These are phyloP conservation scores for Episyrphus balteatus DNA, from an alignment of 1,140 invertebrate species.

Conservation along the genomic window DNA sequence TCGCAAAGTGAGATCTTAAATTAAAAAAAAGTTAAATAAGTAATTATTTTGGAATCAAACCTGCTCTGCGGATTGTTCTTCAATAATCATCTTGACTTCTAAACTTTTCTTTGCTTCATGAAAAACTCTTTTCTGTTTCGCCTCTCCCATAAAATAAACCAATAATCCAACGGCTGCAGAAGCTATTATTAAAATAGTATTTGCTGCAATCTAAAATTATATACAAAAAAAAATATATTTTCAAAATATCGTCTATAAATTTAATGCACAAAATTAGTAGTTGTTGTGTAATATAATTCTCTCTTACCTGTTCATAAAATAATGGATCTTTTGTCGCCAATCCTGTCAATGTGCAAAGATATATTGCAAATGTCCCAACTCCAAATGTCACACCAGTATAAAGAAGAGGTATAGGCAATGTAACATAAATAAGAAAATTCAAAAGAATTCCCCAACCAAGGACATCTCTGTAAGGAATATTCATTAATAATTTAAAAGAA, in stretches of 20 bases:
- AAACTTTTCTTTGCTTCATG: conserved; percentile 83
- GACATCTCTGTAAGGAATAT: conserved; percentile 18
- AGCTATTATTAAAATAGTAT: conserved; percentile 56
- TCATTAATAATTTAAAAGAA: conserved; percentile 1
- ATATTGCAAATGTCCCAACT: conserved; percentile 45
- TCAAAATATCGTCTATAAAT: not conserved
- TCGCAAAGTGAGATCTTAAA: too few species aligned
- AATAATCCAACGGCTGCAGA: conserved; percentile 62
- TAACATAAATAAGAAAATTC: conserved; percentile 75
- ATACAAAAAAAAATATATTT: conserved; percentile 4
- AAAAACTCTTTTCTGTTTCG: conserved; percentile 77
- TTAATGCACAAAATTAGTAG: not conserved
- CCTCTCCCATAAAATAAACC: conserved; percentile 71
- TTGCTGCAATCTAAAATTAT: conserved; percentile 40
- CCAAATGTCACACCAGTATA: conserved; percentile 45
- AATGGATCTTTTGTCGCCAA: conserved; percentile 38
- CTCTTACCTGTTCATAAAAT: conserved; percentile 43
- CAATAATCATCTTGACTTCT: conserved; percentile 82
- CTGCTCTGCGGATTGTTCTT: conserved; percentile 86
- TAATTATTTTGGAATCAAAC: too few species aligned
- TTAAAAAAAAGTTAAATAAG: too few species aligned
- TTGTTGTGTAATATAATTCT: too few species aligned
- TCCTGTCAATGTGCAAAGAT: conserved; percentile 45
- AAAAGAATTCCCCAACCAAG: conserved; percentile 71
- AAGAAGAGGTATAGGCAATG: conserved; percentile 59